Percentiles rank a stretch among this genome's conserved stretches.
These are phyloP conservation scores for Tychaedon coryphoeus DNA, from an alignment of 2,113 vertebrate genomes.

Conservation along the genomic window DNA sequence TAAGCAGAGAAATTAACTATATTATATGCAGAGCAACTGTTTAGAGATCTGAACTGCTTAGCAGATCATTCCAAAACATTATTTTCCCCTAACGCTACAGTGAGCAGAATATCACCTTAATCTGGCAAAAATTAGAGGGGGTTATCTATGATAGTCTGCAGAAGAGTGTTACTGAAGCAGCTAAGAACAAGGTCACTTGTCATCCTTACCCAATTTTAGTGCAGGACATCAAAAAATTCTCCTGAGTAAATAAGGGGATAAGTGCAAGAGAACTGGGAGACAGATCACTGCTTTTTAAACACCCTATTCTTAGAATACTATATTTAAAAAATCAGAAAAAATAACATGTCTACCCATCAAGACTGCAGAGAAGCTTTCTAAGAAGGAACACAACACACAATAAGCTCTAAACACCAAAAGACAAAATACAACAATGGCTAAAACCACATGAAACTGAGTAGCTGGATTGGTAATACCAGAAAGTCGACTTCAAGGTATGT, in stretches of 20 bases:
- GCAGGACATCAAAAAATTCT: not conserved
- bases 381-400: not conserved
- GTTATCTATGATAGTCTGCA: not conserved
- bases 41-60: not conserved
- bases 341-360: not conserved
- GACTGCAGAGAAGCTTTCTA: not conserved
- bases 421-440: not conserved
- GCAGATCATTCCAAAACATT: not conserved
- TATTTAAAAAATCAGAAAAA: not conserved
- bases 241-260: not conserved
- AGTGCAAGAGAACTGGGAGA: not conserved
- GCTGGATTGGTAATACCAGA: not conserved
- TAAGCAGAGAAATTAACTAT: not conserved
- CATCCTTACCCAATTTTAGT: not conserved
- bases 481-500: not conserved
- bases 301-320: not conserved
- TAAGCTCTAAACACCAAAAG: not conserved
- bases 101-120: not conserved
- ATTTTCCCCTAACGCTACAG: not conserved
- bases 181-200: not conserved
- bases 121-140: not conserved
- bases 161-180: not conserved
- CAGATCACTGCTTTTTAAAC: not conserved
- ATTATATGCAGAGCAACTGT: not conserved
- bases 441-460: not conserved